These are phyloP conservation scores for Agrochola litura DNA, from an alignment of 2,888 invertebrate species.

Conservation along the genomic window DNA sequence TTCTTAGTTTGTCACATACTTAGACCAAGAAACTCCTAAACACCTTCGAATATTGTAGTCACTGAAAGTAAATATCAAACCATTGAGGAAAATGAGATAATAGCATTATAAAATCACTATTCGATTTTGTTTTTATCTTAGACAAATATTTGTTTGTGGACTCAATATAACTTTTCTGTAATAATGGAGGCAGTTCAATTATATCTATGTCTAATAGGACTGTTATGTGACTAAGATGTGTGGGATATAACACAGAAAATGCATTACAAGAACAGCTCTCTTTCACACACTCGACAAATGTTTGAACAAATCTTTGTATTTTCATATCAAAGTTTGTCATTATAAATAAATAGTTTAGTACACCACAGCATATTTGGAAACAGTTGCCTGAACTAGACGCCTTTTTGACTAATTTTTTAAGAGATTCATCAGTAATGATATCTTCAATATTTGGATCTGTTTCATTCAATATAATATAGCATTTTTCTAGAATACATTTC, in stretches of 20 bases:
- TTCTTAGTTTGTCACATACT: neutral
- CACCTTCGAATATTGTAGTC: neutral
- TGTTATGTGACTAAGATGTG: constrained; percentile 72
- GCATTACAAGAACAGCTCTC: constrained; percentile 57
- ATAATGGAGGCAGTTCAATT: constrained; percentile 62
- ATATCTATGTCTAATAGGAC: constrained; percentile 80
- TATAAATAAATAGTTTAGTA: constrained; percentile 81
- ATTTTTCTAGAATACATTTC: constrained; percentile 71
- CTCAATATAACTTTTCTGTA: constrained; percentile 70
- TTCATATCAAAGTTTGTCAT: constrained; percentile 75
- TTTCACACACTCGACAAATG: constrained; percentile 76
- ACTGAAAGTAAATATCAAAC: constrained; percentile 80
- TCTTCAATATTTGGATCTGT: constrained; percentile 63
- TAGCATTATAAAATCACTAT: constrained; percentile 80
- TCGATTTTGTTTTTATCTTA: constrained; percentile 69
- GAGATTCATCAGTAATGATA: constrained; percentile 59
- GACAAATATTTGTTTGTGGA: constrained; percentile 72
- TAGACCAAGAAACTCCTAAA: neutral
- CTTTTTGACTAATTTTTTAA: constrained; percentile 72
- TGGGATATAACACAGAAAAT: constrained; percentile 77
- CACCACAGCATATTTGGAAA: constrained; percentile 81
- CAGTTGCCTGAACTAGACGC: constrained; percentile 78
- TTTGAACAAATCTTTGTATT: constrained; percentile 74
- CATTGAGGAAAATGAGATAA: constrained; percentile 84
- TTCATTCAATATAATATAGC: constrained; percentile 68